Evolutionary conservation across 2,797 vertebrate species (phyloP).

Genomic region (Xerus rutilus): DNA sequence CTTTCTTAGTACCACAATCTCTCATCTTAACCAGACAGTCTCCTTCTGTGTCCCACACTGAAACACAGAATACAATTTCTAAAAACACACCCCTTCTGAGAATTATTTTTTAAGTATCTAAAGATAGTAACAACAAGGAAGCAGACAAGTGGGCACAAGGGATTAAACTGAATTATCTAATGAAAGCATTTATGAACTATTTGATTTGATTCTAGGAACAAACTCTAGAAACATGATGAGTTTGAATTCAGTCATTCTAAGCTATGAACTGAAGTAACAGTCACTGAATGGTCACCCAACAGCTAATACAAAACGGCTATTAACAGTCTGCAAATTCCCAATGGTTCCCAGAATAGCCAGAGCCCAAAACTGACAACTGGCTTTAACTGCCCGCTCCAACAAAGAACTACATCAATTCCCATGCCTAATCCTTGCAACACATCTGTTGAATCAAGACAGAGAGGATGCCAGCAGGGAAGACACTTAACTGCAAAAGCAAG

Average conservation of each 20-base stretch:
- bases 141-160: conserved; percentile 38
- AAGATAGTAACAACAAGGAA: conserved; percentile 27
- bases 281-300: not conserved
- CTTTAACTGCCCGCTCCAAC: conserved; percentile 43
- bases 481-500: conserved; percentile 40
- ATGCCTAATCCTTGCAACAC: not conserved
- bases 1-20: conserved; percentile 65
- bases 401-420: conserved; percentile 30
- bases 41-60: conserved; percentile 71
- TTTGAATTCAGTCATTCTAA: conserved; percentile 38
- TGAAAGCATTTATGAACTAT: conserved; percentile 1
- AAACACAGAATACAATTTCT: conserved; percentile 66
- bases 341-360: not conserved
- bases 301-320: conserved; percentile 27
- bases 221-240: conserved; percentile 49
- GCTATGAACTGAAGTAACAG: conserved; percentile 7
- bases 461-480: conserved; percentile 28
- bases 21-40: conserved; percentile 67
- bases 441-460: conserved; percentile 31
- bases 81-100: conserved; percentile 59
- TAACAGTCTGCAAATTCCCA: conserved; percentile 54
- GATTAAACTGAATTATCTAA: conserved; percentile 60
- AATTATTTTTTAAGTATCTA: not conserved
- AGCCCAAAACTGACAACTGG: conserved; percentile 24
- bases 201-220: conserved; percentile 36